These are phyloP conservation scores for Macrosoma leucophasiata DNA, from an alignment of 2,888 invertebrate species.

Conservation along the genomic window DNA sequence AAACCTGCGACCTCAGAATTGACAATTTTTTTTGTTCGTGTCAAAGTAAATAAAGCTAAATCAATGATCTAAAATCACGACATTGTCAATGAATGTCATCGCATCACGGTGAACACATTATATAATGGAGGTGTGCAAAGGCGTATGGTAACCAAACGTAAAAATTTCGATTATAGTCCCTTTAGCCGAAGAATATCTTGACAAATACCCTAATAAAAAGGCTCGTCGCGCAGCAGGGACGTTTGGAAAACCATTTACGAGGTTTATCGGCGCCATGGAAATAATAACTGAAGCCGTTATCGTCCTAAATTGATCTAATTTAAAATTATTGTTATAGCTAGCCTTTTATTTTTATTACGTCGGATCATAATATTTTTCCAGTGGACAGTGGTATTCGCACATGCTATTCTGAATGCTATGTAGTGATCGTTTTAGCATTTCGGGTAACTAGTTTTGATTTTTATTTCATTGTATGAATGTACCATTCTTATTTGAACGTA, in stretches of 20 bases:
- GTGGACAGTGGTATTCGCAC: no score
- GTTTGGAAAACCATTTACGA: slow-evolving; percentile 74
- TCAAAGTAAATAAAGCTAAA: no score
- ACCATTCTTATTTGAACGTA: no score
- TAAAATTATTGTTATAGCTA: slow-evolving; percentile 71
- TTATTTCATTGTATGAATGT: no score
- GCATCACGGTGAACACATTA: slow-evolving; percentile 8
- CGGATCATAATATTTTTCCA: slow-evolving; percentile 49
- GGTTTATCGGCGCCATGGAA: slow-evolving; percentile 72
- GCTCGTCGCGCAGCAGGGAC: slow-evolving; percentile 61
- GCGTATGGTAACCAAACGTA: slow-evolving; percentile 66
- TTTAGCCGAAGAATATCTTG: slow-evolving; percentile 64
- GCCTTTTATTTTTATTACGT: slow-evolving; percentile 67
- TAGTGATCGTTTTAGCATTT: no score
- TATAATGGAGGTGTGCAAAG: slow-evolving; percentile 18
- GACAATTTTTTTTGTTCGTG: no score
- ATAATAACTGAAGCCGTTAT: slow-evolving; percentile 73
- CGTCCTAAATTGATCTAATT: slow-evolving; percentile 73
- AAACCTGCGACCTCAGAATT: no score
- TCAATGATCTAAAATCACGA: no score
- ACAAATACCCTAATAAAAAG: slow-evolving; percentile 73
- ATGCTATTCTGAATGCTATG: no score
- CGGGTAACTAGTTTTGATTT: no score
- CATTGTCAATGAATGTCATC: no score
- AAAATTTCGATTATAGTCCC: slow-evolving; percentile 66